These are phyloP conservation scores for Odiellus spinosus DNA, from an alignment of 2,888 invertebrate genomes.

Conservation along the genomic window DNA sequence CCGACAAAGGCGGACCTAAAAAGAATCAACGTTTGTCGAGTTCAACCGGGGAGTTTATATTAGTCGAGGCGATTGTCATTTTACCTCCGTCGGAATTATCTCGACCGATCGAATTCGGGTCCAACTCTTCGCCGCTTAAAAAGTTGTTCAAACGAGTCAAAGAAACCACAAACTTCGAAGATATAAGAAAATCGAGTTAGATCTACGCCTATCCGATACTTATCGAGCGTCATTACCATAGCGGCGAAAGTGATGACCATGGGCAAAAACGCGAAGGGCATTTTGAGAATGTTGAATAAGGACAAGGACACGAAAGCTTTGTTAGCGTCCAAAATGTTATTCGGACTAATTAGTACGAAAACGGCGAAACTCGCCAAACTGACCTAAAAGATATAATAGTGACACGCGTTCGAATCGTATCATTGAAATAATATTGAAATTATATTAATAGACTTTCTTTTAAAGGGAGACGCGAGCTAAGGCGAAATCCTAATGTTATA, in stretches of 20 bases:
- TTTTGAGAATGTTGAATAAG: conserved; percentile 29
- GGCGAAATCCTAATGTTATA: too few species aligned
- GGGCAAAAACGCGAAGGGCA: conserved; percentile 19
- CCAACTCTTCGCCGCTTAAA: conserved; percentile 18
- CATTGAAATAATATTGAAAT: too few species aligned
- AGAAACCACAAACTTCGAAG: conserved; percentile 58
- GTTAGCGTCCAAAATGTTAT: conserved; percentile 24
- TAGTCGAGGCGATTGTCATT: too few species aligned
- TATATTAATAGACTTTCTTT: too few species aligned
- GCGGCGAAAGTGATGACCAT: conserved; percentile 19
- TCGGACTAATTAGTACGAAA: conserved; percentile 23
- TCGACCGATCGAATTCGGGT: conserved; percentile 12
- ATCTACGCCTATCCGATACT: too few species aligned
- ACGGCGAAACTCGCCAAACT: conserved; percentile 58
- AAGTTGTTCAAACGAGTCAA: conserved; percentile 58
- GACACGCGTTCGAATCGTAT: too few species aligned
- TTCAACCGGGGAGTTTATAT: too few species aligned
- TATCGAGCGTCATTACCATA: too few species aligned
- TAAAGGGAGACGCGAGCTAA: too few species aligned
- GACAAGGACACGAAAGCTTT: conserved; percentile 31
- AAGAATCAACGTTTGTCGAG: too few species aligned
- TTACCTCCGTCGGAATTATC: conserved; percentile 8
- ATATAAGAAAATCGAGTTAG: too few species aligned
- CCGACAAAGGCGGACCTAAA: background rate
- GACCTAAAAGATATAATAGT: conserved; percentile 38